A percentile compares a stretch with the other conserved stretches of the same genome.
phyloP scores from a whole-genome alignment of 1,140 invertebrate genomes.

The Druon quercuslanigerum region DNA sequence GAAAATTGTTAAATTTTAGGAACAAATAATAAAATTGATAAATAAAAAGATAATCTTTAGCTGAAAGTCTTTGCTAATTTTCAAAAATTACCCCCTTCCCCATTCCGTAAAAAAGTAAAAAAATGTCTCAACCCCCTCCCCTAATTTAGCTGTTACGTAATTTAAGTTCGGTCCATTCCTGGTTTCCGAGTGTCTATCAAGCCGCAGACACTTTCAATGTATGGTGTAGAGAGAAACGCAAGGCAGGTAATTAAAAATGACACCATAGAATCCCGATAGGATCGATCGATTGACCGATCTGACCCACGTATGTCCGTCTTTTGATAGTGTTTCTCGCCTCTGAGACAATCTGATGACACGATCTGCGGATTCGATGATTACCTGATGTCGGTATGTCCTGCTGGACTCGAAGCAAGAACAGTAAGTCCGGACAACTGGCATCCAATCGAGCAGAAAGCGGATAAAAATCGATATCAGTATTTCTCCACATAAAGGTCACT shows the following conservation, averaged over 20 bases:
- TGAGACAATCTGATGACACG: conserved; percentile 56
- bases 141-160: too few species aligned
- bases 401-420: conserved; percentile 33
- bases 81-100: too few species aligned
- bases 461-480: background rate
- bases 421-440: conserved; percentile 38
- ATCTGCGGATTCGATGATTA: conserved; percentile 47
- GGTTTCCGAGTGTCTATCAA: too few species aligned
- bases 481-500: too few species aligned
- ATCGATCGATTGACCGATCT: conserved; percentile 47
- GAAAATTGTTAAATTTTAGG: too few species aligned
- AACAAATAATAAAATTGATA: too few species aligned
- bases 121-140: too few species aligned
- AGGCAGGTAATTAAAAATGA: conserved; percentile 61
- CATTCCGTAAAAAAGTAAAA: too few species aligned
- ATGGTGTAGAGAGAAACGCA: background rate
- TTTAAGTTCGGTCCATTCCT: too few species aligned
- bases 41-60: too few species aligned
- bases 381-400: conserved; percentile 37
- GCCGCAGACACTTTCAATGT: too few species aligned
- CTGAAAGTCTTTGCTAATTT: too few species aligned
- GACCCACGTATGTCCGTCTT: conserved; percentile 46
- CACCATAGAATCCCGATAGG: conserved; percentile 43
- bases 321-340: conserved; percentile 40
- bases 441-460: conserved; percentile 38